Conservation (phyloP, 1,140 invertebrate genomes). For the Drosophila takahashii region DNA sequence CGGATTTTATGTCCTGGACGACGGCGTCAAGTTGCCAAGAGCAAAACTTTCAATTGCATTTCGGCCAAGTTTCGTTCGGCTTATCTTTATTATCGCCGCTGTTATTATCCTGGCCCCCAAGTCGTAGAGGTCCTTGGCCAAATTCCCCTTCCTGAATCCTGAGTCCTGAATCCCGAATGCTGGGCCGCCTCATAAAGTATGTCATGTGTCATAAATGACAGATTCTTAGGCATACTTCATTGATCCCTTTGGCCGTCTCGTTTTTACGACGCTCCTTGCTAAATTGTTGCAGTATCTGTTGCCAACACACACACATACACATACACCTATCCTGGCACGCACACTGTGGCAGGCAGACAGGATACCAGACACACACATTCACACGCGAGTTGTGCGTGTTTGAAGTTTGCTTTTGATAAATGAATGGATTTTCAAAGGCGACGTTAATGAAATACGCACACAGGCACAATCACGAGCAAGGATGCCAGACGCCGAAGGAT, state of each 20-base stretch:
- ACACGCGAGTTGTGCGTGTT: conserved; percentile 55
- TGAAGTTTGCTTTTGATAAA: conserved; percentile 82
- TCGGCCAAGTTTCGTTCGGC: conserved; percentile 62
- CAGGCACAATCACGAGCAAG: conserved; percentile 23
- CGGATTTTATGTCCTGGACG: conserved; percentile 40
- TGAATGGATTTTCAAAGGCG: conserved; percentile 82
- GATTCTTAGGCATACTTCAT: conserved; percentile 82
- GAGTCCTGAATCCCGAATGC: background rate
- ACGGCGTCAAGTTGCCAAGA: conserved; percentile 49
- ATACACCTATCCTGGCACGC: background rate
- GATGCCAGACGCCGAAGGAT: conserved; percentile 28
- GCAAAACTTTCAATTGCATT: conserved; percentile 79
- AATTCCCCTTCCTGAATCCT: background rate
- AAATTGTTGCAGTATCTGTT: conserved; percentile 77
- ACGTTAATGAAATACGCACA: conserved; percentile 76
- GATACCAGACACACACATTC: conserved; percentile 7
- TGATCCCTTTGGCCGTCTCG: conserved; percentile 72
- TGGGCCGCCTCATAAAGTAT: conserved; percentile 67
- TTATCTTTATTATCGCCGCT: conserved; percentile 78
- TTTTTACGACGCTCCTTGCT: conserved; percentile 63
- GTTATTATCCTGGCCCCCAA: conserved; percentile 52
- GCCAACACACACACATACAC: conserved; percentile 21
- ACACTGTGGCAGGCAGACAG: conserved; percentile 3
- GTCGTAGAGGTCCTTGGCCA: conserved; percentile 14
- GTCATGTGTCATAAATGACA: conserved; percentile 82